Evolutionary conservation across 2,797 vertebrate species (phyloP).

Genomic region (Hafferia zeledoni): DNA sequence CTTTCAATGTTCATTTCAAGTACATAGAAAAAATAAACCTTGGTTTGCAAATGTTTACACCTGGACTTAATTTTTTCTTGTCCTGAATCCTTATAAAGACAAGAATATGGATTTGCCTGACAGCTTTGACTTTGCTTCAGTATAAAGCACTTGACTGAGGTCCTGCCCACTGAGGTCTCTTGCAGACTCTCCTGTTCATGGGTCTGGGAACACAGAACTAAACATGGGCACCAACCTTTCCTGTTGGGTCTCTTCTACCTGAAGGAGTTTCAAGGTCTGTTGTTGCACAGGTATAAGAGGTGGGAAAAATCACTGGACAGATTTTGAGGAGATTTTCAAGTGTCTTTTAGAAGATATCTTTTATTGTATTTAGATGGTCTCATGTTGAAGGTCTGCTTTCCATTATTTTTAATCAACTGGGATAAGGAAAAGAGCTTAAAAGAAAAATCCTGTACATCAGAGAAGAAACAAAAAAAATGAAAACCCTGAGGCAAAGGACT

Average conservation of each 20-base stretch:
- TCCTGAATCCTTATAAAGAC: neutral
- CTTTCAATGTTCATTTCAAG: neutral
- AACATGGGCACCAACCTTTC: neutral
- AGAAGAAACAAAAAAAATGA: neutral
- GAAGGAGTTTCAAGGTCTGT: neutral
- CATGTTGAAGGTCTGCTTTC: neutral
- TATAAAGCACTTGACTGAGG: neutral
- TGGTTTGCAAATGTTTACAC: neutral
- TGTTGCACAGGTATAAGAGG: neutral
- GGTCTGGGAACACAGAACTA: neutral
- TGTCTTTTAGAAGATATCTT: neutral
- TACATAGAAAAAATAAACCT: neutral
- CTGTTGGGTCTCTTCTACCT: neutral
- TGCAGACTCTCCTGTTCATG: neutral
- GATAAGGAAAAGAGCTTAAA: neutral
- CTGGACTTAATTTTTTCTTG: neutral
- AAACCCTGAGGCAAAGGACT: neutral
- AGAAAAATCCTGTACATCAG: neutral
- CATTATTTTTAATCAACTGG: neutral
- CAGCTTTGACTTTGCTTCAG: neutral
- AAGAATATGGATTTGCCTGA: neutral
- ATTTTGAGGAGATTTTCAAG: neutral
- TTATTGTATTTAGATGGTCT: neutral
- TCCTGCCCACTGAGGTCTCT: neutral
- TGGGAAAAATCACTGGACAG: neutral